Evolutionary conservation across 1,140 invertebrate genomes (phyloP), one percentile per base, ranked within the genome.

Genomic region (Euborellia annulipes): DNA sequence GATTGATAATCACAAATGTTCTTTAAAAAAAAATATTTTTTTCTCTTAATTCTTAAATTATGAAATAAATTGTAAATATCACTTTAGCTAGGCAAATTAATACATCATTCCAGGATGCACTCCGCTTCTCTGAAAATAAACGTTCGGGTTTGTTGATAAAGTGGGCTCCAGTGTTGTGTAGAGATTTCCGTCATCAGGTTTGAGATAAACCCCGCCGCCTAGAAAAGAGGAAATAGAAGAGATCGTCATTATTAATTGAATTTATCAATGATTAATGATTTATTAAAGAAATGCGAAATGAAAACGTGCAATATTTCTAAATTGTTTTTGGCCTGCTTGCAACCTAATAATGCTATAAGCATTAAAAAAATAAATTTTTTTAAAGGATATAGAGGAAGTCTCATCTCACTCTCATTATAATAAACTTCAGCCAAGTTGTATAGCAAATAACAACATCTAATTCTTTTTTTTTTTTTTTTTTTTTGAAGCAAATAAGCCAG

Each of bases 41-140:
- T n/a, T n/a, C n/a, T n/a, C n/a, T n/a, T n/a, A n/a, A n/a, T n/a
- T n/a, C n/a, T n/a, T n/a, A n/a, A n/a, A n/a, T n/a, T n/a, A n/a
- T n/a, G n/a, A n/a, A n/a, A n/a, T n/a, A n/a, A n/a, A n/a, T n/a
- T n/a, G n/a, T n/a, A n/a, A n/a, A n/a, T n/a, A n/a, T n/a, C n/a
- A n/a, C 30, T 32, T 32, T 32, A n/a, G 30, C 30, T 32, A 32
- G 8, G 30, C 30, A 44, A n/a, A n/a, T 77, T 66, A 85, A 61
- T 85, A 85, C 72, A 85, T 83, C 78, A 85, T 84, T 62, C 81
- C 81, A 50, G 78, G 76, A 70, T 82, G 79, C 54, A 82, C 76
- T 37, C 73, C 74, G 52, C 81, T 72, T 16, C 55, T 34, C 62
- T 85, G 82, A 62, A 85, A 85, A 62, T 78, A 85, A 19, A 85